Evolutionary conservation across 2,888 invertebrate species (phyloP), one percentile per base, ranked within the genome.

Genomic region (Didymodactylos carnosus): DNA sequence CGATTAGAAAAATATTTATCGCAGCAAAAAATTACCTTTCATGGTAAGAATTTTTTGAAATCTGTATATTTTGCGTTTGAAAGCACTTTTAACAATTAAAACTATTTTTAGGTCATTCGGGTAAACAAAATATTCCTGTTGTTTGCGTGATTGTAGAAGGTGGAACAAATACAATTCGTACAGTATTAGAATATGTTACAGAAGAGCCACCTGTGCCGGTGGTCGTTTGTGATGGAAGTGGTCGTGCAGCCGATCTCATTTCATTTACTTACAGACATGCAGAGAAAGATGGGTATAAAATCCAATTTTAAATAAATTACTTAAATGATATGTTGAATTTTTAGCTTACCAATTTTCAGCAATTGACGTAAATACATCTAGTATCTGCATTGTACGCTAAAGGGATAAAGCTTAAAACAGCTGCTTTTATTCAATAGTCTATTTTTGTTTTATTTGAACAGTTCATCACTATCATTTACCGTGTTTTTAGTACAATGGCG

Each of bases 1-100:
- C 91, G 91, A 83, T 86, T 98, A 77, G 97, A 98, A 84, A 94
- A 94, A 84, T 92, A 92, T 86, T 93, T 98, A 81, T 92, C 93
- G 23, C 91, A 91, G 78, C 90, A 94, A 35, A 74, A 71, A 69
- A 62, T 62, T 6, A 35, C 53, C 2, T 62, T 62, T 62, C 53
- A 62, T 29, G 53, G 53, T 62, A 62, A n/a, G n/a, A n/a, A n/a
- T n/a, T n/a, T n/a, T n/a, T n/a, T n/a, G n/a, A n/a, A n/a, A n/a
- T n/a, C n/a, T n/a, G n/a, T n/a, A n/a, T n/a, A n/a, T n/a, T n/a
- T n/a, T n/a, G n/a, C n/a, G n/a, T n/a, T n/a, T n/a, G n/a, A n/a
- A n/a, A n/a, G n/a, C n/a, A n/a, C n/a, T n/a, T n/a, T n/a, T n/a
- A n/a, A n/a, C n/a, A n/a, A n/a, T n/a, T n/a, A n/a, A n/a, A n/a